Conservation (phyloP, 1,140 invertebrate species). For the Drosophila mayri region DNA sequence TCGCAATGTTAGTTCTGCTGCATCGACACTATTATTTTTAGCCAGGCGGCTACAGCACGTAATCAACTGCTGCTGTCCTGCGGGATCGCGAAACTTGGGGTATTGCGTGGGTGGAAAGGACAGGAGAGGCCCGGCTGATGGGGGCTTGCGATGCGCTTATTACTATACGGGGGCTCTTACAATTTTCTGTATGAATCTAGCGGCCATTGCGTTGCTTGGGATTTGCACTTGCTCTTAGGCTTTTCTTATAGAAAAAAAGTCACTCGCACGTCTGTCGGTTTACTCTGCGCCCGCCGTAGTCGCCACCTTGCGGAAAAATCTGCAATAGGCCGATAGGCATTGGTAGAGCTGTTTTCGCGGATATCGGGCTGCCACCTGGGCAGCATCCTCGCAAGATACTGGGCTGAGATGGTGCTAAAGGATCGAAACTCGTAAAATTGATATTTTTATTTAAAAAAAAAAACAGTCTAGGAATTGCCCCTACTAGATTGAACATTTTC, state of each 20-base stretch:
- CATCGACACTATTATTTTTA: slow-evolving; percentile 30
- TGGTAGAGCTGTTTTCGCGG: background rate
- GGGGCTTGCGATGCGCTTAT: slow-evolving; percentile 6
- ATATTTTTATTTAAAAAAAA: background rate
- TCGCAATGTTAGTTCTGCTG: slow-evolving; percentile 60
- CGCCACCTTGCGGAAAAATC: slow-evolving; percentile 78
- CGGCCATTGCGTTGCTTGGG: slow-evolving; percentile 73
- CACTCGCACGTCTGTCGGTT: slow-evolving; percentile 61
- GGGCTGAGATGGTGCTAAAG: no score
- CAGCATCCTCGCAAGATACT: background rate
- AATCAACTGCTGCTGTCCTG: slow-evolving; percentile 55
- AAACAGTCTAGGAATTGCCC: background rate
- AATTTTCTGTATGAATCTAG: slow-evolving; percentile 84
- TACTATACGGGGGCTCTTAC: slow-evolving; percentile 64
- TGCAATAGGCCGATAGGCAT: slow-evolving; percentile 36
- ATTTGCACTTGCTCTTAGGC: slow-evolving; percentile 70
- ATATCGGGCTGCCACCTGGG: slow-evolving; percentile 5
- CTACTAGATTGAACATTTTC: background rate
- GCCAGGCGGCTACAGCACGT: slow-evolving; percentile 52
- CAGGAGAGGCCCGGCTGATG: slow-evolving; percentile 5
- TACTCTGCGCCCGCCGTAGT: slow-evolving; percentile 70
- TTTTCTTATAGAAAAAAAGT: slow-evolving; percentile 65
- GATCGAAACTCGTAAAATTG: no score
- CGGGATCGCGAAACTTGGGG: background rate
- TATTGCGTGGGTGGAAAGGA: background rate